These are phyloP conservation scores for Botia kubotai DNA, from an alignment of 2,797 vertebrate species.

Conservation along the genomic window DNA sequence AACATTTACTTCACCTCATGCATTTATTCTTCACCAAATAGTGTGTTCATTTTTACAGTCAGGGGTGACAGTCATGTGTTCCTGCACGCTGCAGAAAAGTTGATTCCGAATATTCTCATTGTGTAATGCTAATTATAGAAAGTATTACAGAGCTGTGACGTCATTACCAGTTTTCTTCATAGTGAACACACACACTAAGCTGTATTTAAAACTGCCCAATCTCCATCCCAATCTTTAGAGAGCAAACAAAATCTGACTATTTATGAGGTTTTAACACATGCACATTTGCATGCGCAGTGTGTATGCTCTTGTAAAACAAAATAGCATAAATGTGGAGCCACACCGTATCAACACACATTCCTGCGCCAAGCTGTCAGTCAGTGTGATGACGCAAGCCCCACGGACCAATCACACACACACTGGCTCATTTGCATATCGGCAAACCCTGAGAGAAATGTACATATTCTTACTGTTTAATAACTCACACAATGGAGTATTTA, in stretches of 20 bases:
- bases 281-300: constrained; percentile 10
- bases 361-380: constrained; percentile 33
- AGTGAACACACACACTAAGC: not conserved
- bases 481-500: no score
- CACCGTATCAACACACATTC: constrained; percentile 51
- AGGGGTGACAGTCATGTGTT: not conserved
- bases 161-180: constrained; percentile 11
- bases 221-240: not conserved
- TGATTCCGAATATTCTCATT: not conserved
- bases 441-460: not conserved
- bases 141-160: not conserved
- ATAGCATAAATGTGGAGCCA: not conserved
- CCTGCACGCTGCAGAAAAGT: not conserved
- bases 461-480: no score
- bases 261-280: not conserved
- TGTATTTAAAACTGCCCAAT: not conserved
- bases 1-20: not conserved
- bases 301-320: not conserved
- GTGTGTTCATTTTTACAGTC: not conserved
- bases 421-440: not conserved
- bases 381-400: constrained; percentile 3
- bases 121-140: constrained; percentile 37
- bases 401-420: constrained; percentile 36
- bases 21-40: not conserved
- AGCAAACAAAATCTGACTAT: not conserved